phyloP scores from a whole-genome alignment of 2,888 invertebrate genomes.

The Phengaris alcon region DNA sequence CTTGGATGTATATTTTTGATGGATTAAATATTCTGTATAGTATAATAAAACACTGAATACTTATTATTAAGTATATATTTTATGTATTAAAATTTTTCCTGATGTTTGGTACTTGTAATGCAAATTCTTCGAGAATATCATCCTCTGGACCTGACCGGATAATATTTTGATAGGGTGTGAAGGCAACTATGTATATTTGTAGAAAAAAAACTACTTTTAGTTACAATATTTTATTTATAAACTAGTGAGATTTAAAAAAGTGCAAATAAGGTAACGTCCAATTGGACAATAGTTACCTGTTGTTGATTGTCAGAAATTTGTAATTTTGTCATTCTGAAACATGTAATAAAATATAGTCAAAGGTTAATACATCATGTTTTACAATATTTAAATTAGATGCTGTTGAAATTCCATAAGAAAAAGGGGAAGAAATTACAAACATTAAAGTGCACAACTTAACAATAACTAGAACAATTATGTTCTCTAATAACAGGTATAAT shows the following conservation, averaged over 20 bases:
- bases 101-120: too few species aligned
- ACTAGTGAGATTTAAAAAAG: constrained; percentile 64
- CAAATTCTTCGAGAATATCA: too few species aligned
- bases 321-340: neutral
- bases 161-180: neutral
- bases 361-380: neutral
- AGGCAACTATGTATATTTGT: neutral
- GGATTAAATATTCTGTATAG: too few species aligned
- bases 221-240: constrained; percentile 43
- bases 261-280: constrained; percentile 52
- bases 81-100: too few species aligned
- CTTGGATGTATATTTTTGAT: too few species aligned
- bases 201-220: constrained; percentile 31
- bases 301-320: neutral
- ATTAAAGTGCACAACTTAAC: constrained; percentile 6
- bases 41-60: too few species aligned
- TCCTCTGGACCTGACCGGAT: too few species aligned
- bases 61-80: too few species aligned
- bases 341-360: neutral
- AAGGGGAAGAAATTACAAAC: neutral
- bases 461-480: constrained; percentile 6
- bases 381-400: neutral
- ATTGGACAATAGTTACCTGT: constrained; percentile 8
- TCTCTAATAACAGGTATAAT: neutral
- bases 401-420: neutral